Conservation (phyloP, 2,888 invertebrate species). For the Xestoiulus laeticollis region DNA sequence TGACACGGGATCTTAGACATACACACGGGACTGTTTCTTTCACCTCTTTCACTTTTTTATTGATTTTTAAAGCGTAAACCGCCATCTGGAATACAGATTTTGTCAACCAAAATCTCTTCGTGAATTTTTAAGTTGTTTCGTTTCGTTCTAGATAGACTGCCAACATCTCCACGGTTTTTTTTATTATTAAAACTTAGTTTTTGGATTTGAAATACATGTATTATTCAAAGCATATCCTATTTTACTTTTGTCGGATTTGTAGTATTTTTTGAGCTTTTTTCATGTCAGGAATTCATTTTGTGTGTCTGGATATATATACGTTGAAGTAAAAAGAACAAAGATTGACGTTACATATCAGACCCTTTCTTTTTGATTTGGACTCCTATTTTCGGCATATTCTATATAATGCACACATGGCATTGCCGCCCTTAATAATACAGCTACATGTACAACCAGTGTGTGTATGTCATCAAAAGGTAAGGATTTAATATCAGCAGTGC, state of each 20-base stretch:
- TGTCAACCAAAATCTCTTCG: neutral
- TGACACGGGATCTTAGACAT: neutral
- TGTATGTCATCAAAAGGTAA: neutral
- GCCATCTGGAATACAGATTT: conserved; percentile 6
- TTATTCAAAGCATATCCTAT: conserved; percentile 6
- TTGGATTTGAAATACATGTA: neutral
- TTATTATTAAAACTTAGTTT: conserved; percentile 4
- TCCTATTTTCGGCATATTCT: neutral
- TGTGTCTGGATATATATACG: neutral
- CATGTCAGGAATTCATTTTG: neutral
- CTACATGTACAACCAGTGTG: too few species aligned
- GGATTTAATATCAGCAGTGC: neutral
- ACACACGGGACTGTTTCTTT: neutral
- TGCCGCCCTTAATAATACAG: neutral
- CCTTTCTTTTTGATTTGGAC: neutral
- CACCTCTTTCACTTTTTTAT: neutral
- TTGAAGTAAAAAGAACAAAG: neutral
- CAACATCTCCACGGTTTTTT: neutral
- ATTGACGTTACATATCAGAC: neutral
- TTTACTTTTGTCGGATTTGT: neutral
- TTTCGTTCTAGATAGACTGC: neutral
- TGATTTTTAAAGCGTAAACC: conserved; percentile 1
- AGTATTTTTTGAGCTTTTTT: neutral
- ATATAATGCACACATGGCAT: neutral
- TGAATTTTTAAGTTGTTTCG: neutral